A percentile compares a stretch with the other conserved stretches of the same genome.
Conservation (phyloP, 1,140 invertebrate genomes). For the Melitaea cinxia region DNA sequence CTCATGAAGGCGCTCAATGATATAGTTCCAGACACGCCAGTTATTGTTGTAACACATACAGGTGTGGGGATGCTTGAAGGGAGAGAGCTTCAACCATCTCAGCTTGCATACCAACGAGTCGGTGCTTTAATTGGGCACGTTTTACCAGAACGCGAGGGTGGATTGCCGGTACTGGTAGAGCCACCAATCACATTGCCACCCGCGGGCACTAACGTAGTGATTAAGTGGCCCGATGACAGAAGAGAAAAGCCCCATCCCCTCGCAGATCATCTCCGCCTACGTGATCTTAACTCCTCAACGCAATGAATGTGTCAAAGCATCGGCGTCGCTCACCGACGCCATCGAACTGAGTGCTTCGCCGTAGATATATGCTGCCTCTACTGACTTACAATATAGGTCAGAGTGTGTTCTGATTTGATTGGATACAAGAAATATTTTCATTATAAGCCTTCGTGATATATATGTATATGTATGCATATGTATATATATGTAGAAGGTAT, state of each 20-base stretch:
- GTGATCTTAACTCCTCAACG: conserved; percentile 61
- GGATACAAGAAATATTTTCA: conserved; percentile 42
- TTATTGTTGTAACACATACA: conserved; percentile 56
- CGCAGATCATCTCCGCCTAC: conserved; percentile 62
- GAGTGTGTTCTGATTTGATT: conserved; percentile 53
- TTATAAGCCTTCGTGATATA: conserved; percentile 48
- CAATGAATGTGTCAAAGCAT: conserved; percentile 51
- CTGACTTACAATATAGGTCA: conserved; percentile 50
- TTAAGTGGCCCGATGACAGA: conserved; percentile 65
- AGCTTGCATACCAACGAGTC: conserved; percentile 61
- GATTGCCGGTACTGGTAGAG: conserved; percentile 72
- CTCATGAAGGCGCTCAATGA: conserved; percentile 74
- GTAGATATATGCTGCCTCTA: conserved; percentile 58
- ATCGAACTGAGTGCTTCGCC: conserved; percentile 62
- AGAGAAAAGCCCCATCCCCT: conserved; percentile 56
- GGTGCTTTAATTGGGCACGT: conserved; percentile 69
- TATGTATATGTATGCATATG: too few relatives aligned
- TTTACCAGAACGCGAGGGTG: conserved; percentile 73
- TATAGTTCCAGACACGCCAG: conserved; percentile 55
- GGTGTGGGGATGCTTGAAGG: conserved; percentile 40
- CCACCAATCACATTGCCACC: conserved; percentile 72
- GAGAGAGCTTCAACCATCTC: conserved; percentile 40
- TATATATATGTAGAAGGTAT: conserved; percentile 54
- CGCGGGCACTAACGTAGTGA: conserved; percentile 54
- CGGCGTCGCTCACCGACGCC: conserved; percentile 45